Percentiles rank a stretch among this genome's conserved stretches.
These are phyloP conservation scores for Eriosoma lanigerum DNA, from an alignment of 1,140 invertebrate species.

Conservation along the genomic window DNA sequence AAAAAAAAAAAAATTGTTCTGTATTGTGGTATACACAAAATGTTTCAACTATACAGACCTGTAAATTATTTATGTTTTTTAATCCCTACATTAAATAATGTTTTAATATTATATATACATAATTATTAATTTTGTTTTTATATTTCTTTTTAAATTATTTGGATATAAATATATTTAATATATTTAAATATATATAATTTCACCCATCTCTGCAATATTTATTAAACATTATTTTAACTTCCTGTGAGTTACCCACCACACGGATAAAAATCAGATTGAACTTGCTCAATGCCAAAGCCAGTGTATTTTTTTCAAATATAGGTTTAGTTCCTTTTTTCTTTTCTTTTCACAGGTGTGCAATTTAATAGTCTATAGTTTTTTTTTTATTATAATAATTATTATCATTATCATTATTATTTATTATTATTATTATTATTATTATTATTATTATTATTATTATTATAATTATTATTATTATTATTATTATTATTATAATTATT, in stretches of 20 bases:
- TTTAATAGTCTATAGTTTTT: conserved; percentile 47
- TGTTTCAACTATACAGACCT: background rate
- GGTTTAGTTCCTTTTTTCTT: conserved; percentile 52
- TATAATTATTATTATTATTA: too few relatives aligned
- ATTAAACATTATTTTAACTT: conserved; percentile 33
- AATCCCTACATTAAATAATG: too few relatives aligned
- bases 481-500: too few relatives aligned
- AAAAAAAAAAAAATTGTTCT: too few relatives aligned
- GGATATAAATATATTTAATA: background rate
- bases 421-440: conserved; percentile 42
- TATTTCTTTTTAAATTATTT: too few relatives aligned
- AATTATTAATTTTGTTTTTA: background rate
- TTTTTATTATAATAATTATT: conserved; percentile 31
- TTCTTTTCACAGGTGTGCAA: conserved; percentile 50
- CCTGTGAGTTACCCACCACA: conserved; percentile 31
- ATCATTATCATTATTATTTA: conserved; percentile 37
- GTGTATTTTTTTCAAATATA: conserved; percentile 50
- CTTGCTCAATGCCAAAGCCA: conserved; percentile 52
- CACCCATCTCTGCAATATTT: conserved; percentile 46
- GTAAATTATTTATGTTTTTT: background rate
- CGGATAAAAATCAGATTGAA: conserved; percentile 45
- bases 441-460: conserved; percentile 43
- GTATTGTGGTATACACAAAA: background rate
- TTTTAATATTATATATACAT: background rate
- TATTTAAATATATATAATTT: background rate